Evolutionary conservation across 2,888 invertebrate species (phyloP).

Genomic region (Trachelus iudaicus): DNA sequence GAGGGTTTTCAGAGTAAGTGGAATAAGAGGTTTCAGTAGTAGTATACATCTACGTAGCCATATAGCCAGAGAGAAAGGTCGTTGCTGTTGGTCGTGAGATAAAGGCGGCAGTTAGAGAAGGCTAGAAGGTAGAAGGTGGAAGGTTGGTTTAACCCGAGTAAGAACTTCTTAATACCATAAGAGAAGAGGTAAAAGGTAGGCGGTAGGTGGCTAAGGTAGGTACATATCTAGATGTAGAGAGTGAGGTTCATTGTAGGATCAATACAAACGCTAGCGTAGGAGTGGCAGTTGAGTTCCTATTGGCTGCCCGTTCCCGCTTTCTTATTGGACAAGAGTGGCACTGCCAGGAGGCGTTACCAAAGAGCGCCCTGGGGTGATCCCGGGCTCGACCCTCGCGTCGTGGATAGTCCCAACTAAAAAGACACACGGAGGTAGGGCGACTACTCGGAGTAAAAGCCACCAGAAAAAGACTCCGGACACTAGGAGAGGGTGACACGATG

Average conservation of each 20-base stretch:
- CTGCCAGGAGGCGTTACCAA: slow-evolving; percentile 61
- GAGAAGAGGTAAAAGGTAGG: slow-evolving; percentile 37
- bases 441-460: slow-evolving; percentile 26
- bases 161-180: slow-evolving; percentile 57
- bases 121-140: slow-evolving; percentile 27
- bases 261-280: slow-evolving; percentile 60
- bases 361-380: slow-evolving; percentile 24
- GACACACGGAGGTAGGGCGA: slow-evolving; percentile 14
- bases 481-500: slow-evolving; percentile 54
- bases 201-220: slow-evolving; percentile 24
- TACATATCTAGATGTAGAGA: slow-evolving; percentile 23
- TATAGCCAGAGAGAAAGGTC: slow-evolving; percentile 14
- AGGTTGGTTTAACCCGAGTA: slow-evolving; percentile 43
- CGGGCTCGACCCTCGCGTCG: slow-evolving; percentile 41
- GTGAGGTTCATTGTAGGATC: slow-evolving; percentile 65
- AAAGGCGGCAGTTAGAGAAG: slow-evolving; percentile 22
- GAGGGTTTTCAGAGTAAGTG: slow-evolving; percentile 4
- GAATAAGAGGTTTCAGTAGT: neutral
- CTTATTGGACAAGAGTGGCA: slow-evolving; percentile 51
- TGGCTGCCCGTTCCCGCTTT: slow-evolving; percentile 46
- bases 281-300: slow-evolving; percentile 60
- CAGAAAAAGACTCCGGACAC: slow-evolving; percentile 48
- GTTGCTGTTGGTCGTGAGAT: slow-evolving; percentile 23
- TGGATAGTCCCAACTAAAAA: slow-evolving; percentile 6
- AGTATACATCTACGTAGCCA: neutral